Evolutionary conservation across 2,797 vertebrate genomes (phyloP), one percentile per base, ranked within the genome.

Genomic region (Coregonus sp.): DNA sequence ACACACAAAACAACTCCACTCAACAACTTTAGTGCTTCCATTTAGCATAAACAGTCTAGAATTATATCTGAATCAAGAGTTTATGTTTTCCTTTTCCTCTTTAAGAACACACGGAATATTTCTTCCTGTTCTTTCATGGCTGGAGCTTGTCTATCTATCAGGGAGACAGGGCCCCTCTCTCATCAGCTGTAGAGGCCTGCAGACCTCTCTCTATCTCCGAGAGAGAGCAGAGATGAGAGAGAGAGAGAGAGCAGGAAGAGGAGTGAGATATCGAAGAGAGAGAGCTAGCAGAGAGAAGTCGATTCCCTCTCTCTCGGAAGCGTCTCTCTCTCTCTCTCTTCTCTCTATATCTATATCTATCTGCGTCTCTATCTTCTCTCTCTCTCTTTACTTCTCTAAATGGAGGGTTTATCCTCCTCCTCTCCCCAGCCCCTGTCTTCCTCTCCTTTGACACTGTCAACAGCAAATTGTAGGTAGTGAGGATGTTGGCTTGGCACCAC

Each of bases 51-150:
- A 80, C 85, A 91, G 86, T 90, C 77, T 85, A 90, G 86, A 91
- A 92, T 87, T 82, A 88, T 90, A 80, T 79, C 78, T 77, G 81
- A 83, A 81, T 82, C 78, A 77, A 86, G 87, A 86, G 85, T 87
- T 82, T 61, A 81, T 88, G 86, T 91, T 77, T 79, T 56, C 11
- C 25, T 33, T 50, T 78, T 78, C 75, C 63, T 86, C 86, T 89
- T 82, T 90, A 85, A 87, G 79, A 89, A 92, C 86, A 88, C 86
- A 85, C 83, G 94, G 80, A 80, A 78, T 89, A 90, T 91, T 89
- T 87, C 87, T 93, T 94, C 93, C 91, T 91, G 88, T 82, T 89
- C 92, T 93, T 93, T 93, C 86, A 91, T 76, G 80, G 83, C 72
- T 16, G 72, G 78, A 82, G 80, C 82, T 88, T 88, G 89, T 91